Conservation (phyloP, 2,888 invertebrate genomes). For the Drosophila kuntzei region DNA sequence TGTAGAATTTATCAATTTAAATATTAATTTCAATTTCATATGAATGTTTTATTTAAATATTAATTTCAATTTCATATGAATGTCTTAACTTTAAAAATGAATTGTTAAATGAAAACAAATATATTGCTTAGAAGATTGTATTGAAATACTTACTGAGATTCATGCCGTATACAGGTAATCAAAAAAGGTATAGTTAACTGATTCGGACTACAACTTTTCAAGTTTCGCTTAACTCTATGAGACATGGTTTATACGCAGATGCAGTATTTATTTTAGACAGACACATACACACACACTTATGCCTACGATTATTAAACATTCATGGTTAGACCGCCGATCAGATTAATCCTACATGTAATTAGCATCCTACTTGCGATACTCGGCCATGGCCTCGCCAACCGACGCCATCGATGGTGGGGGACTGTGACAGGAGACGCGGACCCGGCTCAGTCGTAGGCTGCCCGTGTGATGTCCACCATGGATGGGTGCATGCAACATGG, state of each 20-base stretch:
- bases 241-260: slow-evolving; percentile 10
- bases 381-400: slow-evolving; percentile 68
- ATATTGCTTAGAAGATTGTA: neutral
- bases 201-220: slow-evolving; percentile 30
- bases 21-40: neutral
- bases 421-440: slow-evolving; percentile 79
- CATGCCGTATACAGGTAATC: neutral
- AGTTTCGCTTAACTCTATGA: slow-evolving; percentile 22
- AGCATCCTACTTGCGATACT: slow-evolving; percentile 77
- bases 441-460: slow-evolving; percentile 53
- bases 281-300: slow-evolving; percentile 28
- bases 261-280: slow-evolving; percentile 17
- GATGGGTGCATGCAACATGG: slow-evolving; percentile 27
- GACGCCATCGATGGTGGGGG: slow-evolving; percentile 65
- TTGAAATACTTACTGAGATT: neutral
- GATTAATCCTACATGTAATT: slow-evolving; percentile 14
- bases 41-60: neutral
- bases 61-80: neutral
- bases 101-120: too few relatives aligned
- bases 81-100: neutral
- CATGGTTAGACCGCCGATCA: slow-evolving; percentile 34
- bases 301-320: slow-evolving; percentile 22
- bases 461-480: slow-evolving; percentile 48
- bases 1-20: neutral
- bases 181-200: neutral